These are phyloP conservation scores for Octodon degus DNA, from an alignment of 2,113 vertebrate species.

Conservation along the genomic window DNA sequence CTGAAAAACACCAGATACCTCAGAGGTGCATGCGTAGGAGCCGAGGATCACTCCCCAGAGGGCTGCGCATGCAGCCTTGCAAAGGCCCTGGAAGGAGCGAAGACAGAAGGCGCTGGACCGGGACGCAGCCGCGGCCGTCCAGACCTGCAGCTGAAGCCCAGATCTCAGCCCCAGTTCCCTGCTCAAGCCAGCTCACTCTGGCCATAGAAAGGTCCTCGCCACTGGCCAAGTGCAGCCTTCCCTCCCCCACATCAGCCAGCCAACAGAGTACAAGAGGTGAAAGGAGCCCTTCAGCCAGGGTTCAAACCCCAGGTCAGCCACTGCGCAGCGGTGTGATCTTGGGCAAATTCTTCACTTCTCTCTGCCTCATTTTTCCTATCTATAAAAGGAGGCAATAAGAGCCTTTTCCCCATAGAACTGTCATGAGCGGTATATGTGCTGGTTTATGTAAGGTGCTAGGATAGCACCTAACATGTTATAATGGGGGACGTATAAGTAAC, in stretches of 20 bases:
- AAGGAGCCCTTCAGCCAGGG: background rate
- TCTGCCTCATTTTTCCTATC: background rate
- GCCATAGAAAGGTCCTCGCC: background rate
- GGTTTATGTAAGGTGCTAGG: background rate
- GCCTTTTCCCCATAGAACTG: background rate
- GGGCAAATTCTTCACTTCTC: conserved; percentile 37
- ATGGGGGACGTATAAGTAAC: background rate
- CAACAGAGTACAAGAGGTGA: background rate
- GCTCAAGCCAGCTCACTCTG: background rate
- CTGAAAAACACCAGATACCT: background rate
- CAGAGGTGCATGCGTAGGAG: background rate
- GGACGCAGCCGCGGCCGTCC: accelerated
- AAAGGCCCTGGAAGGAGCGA: background rate
- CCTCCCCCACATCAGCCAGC: too few relatives aligned
- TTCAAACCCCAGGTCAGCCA: conserved; percentile 24
- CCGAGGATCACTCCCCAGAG: background rate
- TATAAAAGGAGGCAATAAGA: background rate
- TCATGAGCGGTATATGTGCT: background rate
- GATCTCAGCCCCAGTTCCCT: background rate
- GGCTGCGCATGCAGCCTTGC: background rate
- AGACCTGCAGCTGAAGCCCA: background rate
- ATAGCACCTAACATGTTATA: too few relatives aligned
- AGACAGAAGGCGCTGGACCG: background rate
- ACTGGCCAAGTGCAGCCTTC: background rate
- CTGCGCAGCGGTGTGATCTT: background rate